Evolutionary conservation across 2,888 invertebrate genomes (phyloP).

Genomic region (Parnassius glacialis): DNA sequence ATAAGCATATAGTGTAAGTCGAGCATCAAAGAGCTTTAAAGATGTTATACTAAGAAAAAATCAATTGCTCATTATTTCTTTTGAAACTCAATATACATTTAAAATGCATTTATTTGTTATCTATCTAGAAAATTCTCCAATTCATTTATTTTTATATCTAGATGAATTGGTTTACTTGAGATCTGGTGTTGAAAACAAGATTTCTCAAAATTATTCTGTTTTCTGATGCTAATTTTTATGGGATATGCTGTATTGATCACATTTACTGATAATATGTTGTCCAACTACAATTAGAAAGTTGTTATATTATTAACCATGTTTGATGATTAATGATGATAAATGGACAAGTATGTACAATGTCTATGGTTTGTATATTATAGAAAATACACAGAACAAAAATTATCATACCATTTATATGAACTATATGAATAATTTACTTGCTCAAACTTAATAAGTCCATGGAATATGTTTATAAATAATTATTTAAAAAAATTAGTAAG

Average conservation of each 20-base stretch:
- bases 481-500: no score
- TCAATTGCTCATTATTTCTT: constrained; percentile 67
- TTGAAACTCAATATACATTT: constrained; percentile 39
- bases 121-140: constrained; percentile 23
- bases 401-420: no score
- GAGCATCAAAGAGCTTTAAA: constrained; percentile 72
- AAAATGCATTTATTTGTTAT: constrained; percentile 60
- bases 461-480: no score
- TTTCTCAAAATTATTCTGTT: constrained; percentile 19
- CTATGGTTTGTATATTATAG: no score
- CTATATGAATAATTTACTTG: no score
- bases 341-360: no score
- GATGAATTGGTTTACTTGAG: constrained; percentile 19
- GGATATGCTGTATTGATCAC: constrained; percentile 2
- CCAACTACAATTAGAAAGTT: neutral
- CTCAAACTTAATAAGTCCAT: no score
- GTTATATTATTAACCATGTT: no score
- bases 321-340: no score
- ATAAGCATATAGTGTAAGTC: constrained; percentile 50
- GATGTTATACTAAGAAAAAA: constrained; percentile 58
- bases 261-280: constrained; percentile 7
- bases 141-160: constrained; percentile 18
- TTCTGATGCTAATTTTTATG: constrained; percentile 12
- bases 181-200: neutral
- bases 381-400: no score